Conservation (phyloP, 2,888 invertebrate genomes). For the Drosophila glabriapex region DNA sequence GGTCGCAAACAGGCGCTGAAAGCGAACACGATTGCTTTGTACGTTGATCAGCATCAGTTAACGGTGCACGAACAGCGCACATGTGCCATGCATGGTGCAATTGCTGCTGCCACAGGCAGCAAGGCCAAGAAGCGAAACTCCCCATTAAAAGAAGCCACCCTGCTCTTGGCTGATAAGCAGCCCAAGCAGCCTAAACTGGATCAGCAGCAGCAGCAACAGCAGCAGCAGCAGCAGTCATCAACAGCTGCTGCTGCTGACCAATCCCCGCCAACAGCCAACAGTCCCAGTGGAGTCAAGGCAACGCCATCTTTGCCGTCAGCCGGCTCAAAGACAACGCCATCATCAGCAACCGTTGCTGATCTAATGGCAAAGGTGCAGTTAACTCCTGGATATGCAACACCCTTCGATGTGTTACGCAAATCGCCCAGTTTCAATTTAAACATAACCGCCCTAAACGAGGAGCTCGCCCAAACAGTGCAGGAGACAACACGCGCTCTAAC, state of each 20-base stretch:
- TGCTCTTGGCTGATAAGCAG: constrained; percentile 54
- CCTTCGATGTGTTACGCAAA: constrained; percentile 85
- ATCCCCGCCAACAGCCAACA: constrained; percentile 21
- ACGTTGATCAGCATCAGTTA: constrained; percentile 45
- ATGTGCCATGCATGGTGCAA: not conserved
- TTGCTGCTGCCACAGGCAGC: not conserved
- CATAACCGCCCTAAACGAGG: constrained; percentile 83
- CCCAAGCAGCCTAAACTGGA: constrained; percentile 69
- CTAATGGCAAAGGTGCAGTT: constrained; percentile 15
- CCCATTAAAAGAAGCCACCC: constrained; percentile 78
- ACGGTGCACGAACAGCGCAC: not conserved
- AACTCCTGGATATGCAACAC: constrained; percentile 64
- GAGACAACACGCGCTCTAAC: constrained; percentile 82
- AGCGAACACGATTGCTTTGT: constrained; percentile 27
- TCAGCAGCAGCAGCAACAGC: constrained; percentile 31
- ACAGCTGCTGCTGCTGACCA: constrained; percentile 4
- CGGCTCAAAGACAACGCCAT: not conserved
- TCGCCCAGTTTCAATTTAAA: constrained; percentile 85
- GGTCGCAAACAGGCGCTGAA: constrained; percentile 58
- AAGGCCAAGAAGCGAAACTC: constrained; percentile 82
- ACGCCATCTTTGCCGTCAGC: not conserved
- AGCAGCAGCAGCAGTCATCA: constrained; percentile 19
- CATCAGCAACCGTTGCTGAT: constrained; percentile 5
- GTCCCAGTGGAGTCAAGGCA: constrained; percentile 18
- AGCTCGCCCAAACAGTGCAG: constrained; percentile 83